phyloP scores from a whole-genome alignment of 2,888 invertebrate genomes.

The Hipparchia sbordonii region DNA sequence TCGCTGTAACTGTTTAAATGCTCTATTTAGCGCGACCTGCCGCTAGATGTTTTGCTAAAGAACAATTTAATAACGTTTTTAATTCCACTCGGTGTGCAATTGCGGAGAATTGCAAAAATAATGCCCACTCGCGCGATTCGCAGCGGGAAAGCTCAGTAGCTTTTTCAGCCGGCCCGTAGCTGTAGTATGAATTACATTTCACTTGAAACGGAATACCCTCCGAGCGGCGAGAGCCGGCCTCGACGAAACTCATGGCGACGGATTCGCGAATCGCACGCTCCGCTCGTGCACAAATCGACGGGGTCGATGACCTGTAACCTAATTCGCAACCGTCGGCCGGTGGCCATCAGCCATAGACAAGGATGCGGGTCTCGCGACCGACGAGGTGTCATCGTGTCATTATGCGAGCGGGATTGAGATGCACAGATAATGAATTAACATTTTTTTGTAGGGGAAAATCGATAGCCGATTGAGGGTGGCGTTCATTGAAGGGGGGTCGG shows the following conservation, averaged over 20 bases:
- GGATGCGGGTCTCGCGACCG: neutral
- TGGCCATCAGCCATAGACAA: conserved; percentile 24
- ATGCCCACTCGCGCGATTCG: conserved; percentile 13
- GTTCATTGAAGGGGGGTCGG: conserved; percentile 70
- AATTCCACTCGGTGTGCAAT: neutral
- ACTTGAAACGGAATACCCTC: conserved; percentile 40
- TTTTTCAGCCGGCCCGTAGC: conserved; percentile 36
- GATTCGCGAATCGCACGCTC: conserved; percentile 30
- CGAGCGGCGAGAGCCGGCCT: conserved; percentile 25
- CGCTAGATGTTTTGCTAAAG: conserved; percentile 15
- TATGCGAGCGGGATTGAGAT: conserved; percentile 12
- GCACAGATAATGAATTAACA: conserved; percentile 55
- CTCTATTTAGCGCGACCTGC: conserved; percentile 23
- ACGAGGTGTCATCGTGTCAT: neutral
- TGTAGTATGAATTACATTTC: conserved; percentile 40
- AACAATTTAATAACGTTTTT: conserved; percentile 19
- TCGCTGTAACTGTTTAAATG: conserved; percentile 29
- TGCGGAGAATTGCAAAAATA: conserved; percentile 10
- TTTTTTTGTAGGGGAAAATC: conserved; percentile 67
- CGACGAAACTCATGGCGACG: conserved; percentile 32
- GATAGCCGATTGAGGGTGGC: conserved; percentile 75
- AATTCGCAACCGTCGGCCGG: conserved; percentile 14
- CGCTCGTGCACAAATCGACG: conserved; percentile 32
- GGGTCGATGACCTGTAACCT: conserved; percentile 49
- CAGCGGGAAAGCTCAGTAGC: conserved; percentile 34